Evolutionary conservation across 2,797 vertebrate species (phyloP).

Genomic region (Capromys pilorides): DNA sequence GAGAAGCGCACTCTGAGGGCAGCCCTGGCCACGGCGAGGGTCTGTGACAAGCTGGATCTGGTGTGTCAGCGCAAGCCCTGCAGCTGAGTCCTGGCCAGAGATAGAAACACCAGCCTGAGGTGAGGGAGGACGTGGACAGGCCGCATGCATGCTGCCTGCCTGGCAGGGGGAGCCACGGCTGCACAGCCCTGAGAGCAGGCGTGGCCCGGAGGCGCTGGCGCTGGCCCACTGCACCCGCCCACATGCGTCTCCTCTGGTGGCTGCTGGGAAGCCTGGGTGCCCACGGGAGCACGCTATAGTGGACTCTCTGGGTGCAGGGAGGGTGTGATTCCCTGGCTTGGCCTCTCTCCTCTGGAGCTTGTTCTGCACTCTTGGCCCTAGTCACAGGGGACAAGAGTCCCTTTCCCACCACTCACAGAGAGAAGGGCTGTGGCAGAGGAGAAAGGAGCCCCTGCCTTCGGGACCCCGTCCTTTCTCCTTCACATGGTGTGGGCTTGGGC

Average conservation of each 20-base stretch:
- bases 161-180: background rate
- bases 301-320: background rate
- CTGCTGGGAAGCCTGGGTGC: background rate
- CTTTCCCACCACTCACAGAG: background rate
- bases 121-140: background rate
- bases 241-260: background rate
- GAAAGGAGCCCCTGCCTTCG: background rate
- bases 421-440: background rate
- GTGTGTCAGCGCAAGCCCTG: background rate
- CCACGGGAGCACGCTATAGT: fast-evolving
- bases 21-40: too few species aligned
- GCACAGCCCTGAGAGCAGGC: background rate
- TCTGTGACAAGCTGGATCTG: background rate
- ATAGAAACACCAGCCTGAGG: background rate
- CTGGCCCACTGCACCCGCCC: background rate
- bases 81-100: background rate
- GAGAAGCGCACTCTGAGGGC: background rate
- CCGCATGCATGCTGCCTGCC: background rate
- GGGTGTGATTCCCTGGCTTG: fast-evolving
- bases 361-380: background rate
- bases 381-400: background rate
- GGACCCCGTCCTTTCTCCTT: background rate
- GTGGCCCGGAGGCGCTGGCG: background rate
- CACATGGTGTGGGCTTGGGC: background rate
- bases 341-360: background rate